Percentiles rank a stretch among this genome's conserved stretches.
Evolutionary conservation across 2,113 vertebrate species (phyloP).

Genomic region (Bungarus multicinctus): DNA sequence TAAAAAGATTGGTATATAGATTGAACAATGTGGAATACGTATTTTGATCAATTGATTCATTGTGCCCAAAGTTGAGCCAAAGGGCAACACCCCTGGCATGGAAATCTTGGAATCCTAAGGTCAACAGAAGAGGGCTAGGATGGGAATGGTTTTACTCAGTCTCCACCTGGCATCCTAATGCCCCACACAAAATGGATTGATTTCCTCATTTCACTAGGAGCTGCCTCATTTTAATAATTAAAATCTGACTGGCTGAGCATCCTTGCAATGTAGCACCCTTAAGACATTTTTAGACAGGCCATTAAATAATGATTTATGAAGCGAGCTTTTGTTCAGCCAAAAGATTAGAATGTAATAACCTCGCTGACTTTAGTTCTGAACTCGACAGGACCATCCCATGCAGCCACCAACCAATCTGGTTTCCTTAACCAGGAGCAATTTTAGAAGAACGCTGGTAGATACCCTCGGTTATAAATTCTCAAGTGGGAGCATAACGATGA

Average conservation of each 20-base stretch:
- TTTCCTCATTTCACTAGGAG: conserved; percentile 49
- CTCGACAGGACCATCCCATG: conserved; percentile 29
- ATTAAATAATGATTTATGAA: conserved; percentile 75
- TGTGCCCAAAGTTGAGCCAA: not conserved
- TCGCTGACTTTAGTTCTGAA: conserved; percentile 54
- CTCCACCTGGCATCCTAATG: conserved; percentile 32
- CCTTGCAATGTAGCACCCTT: conserved; percentile 51
- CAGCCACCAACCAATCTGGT: not conserved
- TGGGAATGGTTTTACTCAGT: not conserved
- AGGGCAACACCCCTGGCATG: conserved; percentile 33
- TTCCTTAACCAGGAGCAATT: not conserved
- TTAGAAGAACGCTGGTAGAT: not conserved
- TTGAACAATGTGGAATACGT: not conserved
- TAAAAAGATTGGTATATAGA: not conserved
- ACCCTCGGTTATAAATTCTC: not conserved
- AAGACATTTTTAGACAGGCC: conserved; percentile 67
- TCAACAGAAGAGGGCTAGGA: not conserved
- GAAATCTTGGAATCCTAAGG: conserved; percentile 32
- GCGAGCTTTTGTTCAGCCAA: conserved; percentile 66
- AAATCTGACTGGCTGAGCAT: conserved; percentile 43
- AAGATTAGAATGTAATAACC: conserved; percentile 72
- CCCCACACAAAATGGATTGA: conserved; percentile 30
- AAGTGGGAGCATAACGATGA: not conserved
- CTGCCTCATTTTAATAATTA: conserved; percentile 63
- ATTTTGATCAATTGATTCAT: not conserved